phyloP scores from a whole-genome alignment of 2,113 vertebrate genomes.

The Menidia beryllina region DNA sequence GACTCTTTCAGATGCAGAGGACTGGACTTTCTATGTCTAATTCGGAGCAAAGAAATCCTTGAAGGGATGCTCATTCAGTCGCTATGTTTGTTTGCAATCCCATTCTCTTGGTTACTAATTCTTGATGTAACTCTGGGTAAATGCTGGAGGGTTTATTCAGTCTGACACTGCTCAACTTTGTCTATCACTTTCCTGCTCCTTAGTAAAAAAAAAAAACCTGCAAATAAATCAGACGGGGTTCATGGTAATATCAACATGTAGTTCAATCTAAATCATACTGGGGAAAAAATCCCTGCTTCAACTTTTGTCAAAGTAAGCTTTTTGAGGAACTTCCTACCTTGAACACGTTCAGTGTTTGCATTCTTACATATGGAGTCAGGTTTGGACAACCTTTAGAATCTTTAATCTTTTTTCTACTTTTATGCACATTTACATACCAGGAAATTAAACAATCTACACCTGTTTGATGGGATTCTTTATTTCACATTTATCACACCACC shows the following conservation, averaged over 20 bases:
- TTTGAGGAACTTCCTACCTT: conserved; percentile 37
- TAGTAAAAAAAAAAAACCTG: too few relatives aligned
- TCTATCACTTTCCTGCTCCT: too few relatives aligned
- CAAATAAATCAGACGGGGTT: background rate
- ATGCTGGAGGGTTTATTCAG: too few relatives aligned
- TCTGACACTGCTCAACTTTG: too few relatives aligned
- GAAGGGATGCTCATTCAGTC: too few relatives aligned
- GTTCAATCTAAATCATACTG: background rate
- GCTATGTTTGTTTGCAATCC: too few relatives aligned
- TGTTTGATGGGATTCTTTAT: background rate
- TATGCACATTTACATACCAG: conserved; percentile 5
- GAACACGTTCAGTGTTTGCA: conserved; percentile 49
- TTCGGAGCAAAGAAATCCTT: too few relatives aligned
- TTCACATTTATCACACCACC: background rate
- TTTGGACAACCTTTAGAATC: conserved; percentile 32
- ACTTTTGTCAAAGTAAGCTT: conserved; percentile 53
- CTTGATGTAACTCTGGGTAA: too few relatives aligned
- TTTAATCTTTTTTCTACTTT: conserved; percentile 35
- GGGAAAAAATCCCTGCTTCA: too few relatives aligned
- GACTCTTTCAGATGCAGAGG: too few relatives aligned
- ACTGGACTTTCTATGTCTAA: too few relatives aligned
- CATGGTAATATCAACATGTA: conserved; percentile 1
- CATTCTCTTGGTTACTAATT: too few relatives aligned
- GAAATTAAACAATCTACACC: conserved; percentile 9
- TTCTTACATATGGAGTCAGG: conserved; percentile 29